phyloP scores from a whole-genome alignment of 64 coral and sea anemone genomes.

The Pocillopora damicornis region DNA sequence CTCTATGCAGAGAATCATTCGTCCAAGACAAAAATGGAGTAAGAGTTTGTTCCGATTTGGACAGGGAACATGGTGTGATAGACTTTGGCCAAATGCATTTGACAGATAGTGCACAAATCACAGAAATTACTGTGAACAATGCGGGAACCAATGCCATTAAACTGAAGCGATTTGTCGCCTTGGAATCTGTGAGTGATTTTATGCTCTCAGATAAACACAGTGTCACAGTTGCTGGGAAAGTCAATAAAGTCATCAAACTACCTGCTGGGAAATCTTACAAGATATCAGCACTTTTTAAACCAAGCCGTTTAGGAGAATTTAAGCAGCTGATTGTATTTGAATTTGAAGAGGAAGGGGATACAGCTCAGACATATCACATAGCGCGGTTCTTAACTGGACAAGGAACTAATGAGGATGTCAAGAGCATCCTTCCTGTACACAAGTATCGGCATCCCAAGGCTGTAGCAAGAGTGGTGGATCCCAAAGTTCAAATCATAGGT shows the following conservation, averaged over 20 bases:
- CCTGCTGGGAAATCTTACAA: constrained; percentile 27
- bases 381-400: constrained; percentile 51
- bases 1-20: constrained; percentile 29
- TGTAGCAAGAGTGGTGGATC: constrained; percentile 53
- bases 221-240: constrained; percentile 15
- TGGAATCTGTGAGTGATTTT: constrained; percentile 48
- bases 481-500: constrained; percentile 41
- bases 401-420: constrained; percentile 48
- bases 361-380: constrained; percentile 36
- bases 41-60: constrained; percentile 45
- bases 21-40: constrained; percentile 53
- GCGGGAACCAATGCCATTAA: constrained; percentile 14
- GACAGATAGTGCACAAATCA: constrained; percentile 43
- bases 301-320: constrained; percentile 42
- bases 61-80: constrained; percentile 43
- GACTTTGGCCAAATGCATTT: constrained; percentile 54
- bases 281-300: constrained; percentile 55
- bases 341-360: constrained; percentile 42
- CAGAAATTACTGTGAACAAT: constrained; percentile 57
- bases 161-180: constrained; percentile 47
- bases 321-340: constrained; percentile 65
- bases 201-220: constrained; percentile 52
- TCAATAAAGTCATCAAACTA: constrained; percentile 41
- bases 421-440: constrained; percentile 33
- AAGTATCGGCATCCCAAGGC: constrained; percentile 54